phyloP scores from a whole-genome alignment of 2,797 vertebrate genomes.

The Eospalax fontanierii region DNA sequence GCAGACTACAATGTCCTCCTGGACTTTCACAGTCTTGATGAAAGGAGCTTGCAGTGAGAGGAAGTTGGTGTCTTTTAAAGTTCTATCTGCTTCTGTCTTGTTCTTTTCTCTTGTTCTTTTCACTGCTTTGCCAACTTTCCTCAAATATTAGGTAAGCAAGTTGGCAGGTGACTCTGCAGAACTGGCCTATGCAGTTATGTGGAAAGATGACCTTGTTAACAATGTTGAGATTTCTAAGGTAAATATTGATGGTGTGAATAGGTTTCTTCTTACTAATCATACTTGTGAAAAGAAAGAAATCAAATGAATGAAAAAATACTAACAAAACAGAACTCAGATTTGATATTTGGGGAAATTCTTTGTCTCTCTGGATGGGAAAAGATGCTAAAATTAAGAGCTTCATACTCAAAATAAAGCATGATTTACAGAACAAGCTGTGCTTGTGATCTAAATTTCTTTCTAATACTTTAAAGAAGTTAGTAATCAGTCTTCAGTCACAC shows the following conservation, averaged over 20 bases:
- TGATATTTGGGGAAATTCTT: conserved; percentile 1
- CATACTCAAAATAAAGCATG: neutral
- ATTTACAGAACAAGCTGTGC: neutral
- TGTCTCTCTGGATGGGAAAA: conserved; percentile 4
- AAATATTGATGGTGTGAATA: neutral
- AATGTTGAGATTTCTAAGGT: conserved; percentile 37
- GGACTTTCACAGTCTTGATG: neutral
- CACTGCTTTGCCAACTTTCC: neutral
- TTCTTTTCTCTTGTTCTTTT: neutral
- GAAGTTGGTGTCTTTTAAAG: neutral
- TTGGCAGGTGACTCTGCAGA: neutral
- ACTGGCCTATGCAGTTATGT: neutral
- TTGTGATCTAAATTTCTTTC: neutral
- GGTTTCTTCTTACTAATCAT: conserved; percentile 29
- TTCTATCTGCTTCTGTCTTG: neutral
- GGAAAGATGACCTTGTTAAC: neutral
- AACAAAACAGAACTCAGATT: neutral
- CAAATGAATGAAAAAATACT: neutral
- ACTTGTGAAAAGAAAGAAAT: conserved; percentile 19
- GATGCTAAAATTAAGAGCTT: neutral
- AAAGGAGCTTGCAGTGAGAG: neutral
- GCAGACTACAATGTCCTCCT: neutral
- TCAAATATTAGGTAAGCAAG: neutral
- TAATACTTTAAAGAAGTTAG: conserved; percentile 35
- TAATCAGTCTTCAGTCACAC: neutral